phyloP scores from a whole-genome alignment of 2,113 vertebrate genomes.

The Tricholaema leucomelas region DNA sequence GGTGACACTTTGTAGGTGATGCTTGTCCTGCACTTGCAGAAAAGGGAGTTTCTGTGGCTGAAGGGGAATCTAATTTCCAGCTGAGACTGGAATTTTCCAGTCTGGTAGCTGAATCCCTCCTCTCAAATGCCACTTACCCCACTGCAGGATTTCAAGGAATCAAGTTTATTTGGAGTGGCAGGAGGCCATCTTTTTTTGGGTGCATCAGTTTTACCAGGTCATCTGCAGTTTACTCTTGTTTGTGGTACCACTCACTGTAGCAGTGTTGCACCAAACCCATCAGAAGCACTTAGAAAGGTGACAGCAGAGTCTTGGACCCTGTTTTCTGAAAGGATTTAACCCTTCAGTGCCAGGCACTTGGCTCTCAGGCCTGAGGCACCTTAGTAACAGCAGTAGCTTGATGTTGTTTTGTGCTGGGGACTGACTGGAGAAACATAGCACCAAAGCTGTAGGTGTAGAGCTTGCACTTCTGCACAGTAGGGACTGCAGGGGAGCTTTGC shows the following conservation, averaged over 20 bases:
- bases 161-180: background rate
- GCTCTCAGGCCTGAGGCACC: background rate
- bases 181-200: background rate
- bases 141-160: background rate
- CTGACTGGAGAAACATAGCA: background rate
- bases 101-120: background rate
- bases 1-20: background rate
- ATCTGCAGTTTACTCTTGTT: background rate
- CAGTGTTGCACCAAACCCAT: background rate
- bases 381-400: background rate
- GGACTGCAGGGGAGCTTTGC: background rate
- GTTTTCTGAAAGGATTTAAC: background rate
- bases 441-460: background rate
- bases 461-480: background rate
- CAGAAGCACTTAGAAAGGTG: background rate
- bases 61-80: background rate
- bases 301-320: background rate
- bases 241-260: background rate
- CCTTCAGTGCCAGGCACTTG: background rate
- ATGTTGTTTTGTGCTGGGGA: accelerated
- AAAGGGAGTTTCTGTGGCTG: background rate
- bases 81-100: background rate
- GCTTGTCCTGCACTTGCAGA: background rate
- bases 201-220: background rate
- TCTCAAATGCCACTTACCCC: background rate